Base-by-base conservation (phyloP, 2,888 invertebrate genomes). In the Nomada ferruginata region DNA sequence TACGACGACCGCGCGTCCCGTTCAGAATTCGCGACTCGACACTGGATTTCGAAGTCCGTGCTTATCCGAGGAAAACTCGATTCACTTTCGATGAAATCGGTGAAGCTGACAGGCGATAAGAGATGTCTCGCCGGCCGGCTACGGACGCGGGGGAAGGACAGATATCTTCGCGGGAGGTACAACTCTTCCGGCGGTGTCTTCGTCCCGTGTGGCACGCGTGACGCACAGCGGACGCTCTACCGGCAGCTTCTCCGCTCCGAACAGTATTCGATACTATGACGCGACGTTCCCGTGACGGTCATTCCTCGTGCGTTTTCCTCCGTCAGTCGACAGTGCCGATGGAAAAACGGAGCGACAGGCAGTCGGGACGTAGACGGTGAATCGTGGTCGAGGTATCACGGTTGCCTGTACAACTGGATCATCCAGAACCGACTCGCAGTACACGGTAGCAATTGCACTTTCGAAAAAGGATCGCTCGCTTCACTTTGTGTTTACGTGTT, bases 141-240 rank as follows among this genome's bases (percentile, higher is more conserved):
- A 23, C 26, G 36, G 23, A 36, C 60, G 59, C 18, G 36, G 63
- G 55, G 52, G n/a, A 57, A 59, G 36, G 55, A 68, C 20, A 52
- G 26, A 53, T 55, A 65, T 71, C 76, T 80, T 82, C 81, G 82
- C 80, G 82, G 82, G 82, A 82, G 82, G 82, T 82, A 65, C 23
- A 75, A 66, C 70, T 76, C 55, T 75, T 82, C 74, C 73, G 63
- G 80, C 68, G 77, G 50, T 76, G 79, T 70, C 50, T 52, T 68
- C 72, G 81, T 79, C 55, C 81, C 79, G 81, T 81, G 81, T 75
- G 80, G 80, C 69, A 79, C 75, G 81, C 81, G 81, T 75, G 59
- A 79, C 79, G 75, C 81, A 60, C 81, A 69, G 42, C 69, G 75
- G 75, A 79, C 65, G 59, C 44, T 53, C 79, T 47, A 23, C 57